Conservation (phyloP, 2,888 invertebrate species). For the Volucella zonaria region DNA sequence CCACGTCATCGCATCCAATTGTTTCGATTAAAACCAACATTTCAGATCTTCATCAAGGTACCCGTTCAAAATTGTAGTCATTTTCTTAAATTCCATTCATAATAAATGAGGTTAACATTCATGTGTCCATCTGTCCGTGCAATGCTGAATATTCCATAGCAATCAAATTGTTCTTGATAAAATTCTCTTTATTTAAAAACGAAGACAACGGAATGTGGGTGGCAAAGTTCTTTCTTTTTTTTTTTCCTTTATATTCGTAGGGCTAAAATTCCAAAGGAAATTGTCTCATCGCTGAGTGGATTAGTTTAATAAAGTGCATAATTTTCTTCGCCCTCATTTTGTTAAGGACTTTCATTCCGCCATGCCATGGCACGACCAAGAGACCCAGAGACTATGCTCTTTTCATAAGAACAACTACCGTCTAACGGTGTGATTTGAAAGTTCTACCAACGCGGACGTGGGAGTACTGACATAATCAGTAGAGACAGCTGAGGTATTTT, state of each 20-base stretch:
- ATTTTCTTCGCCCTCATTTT: slow-evolving; percentile 67
- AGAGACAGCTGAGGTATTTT: slow-evolving; percentile 54
- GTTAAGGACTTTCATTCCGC: slow-evolving; percentile 59
- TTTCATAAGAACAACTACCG: slow-evolving; percentile 49
- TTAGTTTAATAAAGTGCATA: slow-evolving; percentile 73
- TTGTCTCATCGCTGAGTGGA: slow-evolving; percentile 68
- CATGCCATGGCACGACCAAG: slow-evolving; percentile 9
- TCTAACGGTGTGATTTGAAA: slow-evolving; percentile 38
- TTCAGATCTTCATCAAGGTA: too few relatives aligned
- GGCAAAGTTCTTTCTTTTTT: not conserved
- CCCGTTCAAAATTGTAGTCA: too few relatives aligned
- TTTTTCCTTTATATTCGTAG: not conserved
- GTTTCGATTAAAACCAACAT: too few relatives aligned
- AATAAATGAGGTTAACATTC: too few relatives aligned
- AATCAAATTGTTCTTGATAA: slow-evolving; percentile 49
- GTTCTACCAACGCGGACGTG: not conserved
- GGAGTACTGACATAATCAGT: slow-evolving; percentile 51
- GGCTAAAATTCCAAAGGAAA: slow-evolving; percentile 33
- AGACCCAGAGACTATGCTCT: not conserved
- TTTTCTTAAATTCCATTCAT: too few relatives aligned
- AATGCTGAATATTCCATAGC: slow-evolving; percentile 8
- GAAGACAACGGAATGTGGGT: not conserved
- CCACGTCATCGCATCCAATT: too few relatives aligned
- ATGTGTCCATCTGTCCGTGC: too few relatives aligned
- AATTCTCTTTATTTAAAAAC: slow-evolving; percentile 39